Percentiles rank a stretch among this genome's conserved stretches.
phyloP scores from a whole-genome alignment of 2,888 invertebrate species.

The Mythimna albipuncta region DNA sequence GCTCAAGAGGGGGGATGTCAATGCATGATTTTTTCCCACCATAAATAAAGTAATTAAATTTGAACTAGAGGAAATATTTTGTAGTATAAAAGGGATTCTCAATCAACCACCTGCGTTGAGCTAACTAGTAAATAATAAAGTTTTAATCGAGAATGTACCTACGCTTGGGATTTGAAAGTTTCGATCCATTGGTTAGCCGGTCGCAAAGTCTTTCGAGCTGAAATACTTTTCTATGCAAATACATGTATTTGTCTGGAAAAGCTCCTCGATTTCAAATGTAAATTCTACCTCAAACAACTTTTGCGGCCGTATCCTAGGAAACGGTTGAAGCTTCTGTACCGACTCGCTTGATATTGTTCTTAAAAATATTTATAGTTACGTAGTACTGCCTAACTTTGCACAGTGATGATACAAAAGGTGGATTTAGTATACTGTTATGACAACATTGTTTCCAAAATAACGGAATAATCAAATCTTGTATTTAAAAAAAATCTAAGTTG shows the following conservation, averaged over 20 bases:
- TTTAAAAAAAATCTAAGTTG: no score
- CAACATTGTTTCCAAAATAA: no score
- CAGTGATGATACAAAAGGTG: no score
- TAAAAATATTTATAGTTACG: background rate
- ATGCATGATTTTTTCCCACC: no score
- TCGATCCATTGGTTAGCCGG: background rate
- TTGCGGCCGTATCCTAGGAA: background rate
- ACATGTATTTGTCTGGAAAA: constrained; percentile 19
- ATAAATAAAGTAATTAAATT: no score
- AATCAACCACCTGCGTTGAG: no score
- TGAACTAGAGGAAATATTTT: no score
- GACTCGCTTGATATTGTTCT: background rate
- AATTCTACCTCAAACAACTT: constrained; percentile 4
- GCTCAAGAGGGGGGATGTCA: no score
- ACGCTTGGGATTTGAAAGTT: background rate
- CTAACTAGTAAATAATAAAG: no score
- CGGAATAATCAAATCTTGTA: no score
- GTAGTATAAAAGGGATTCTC: no score
- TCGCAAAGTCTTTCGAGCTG: background rate
- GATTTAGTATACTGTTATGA: no score
- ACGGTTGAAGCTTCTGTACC: background rate
- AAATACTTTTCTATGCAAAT: constrained; percentile 12
- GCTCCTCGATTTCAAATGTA: constrained; percentile 9
- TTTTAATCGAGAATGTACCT: background rate
- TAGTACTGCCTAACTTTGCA: background rate